phyloP scores from a whole-genome alignment of 1,140 invertebrate species.

The Achatina immaculata region DNA sequence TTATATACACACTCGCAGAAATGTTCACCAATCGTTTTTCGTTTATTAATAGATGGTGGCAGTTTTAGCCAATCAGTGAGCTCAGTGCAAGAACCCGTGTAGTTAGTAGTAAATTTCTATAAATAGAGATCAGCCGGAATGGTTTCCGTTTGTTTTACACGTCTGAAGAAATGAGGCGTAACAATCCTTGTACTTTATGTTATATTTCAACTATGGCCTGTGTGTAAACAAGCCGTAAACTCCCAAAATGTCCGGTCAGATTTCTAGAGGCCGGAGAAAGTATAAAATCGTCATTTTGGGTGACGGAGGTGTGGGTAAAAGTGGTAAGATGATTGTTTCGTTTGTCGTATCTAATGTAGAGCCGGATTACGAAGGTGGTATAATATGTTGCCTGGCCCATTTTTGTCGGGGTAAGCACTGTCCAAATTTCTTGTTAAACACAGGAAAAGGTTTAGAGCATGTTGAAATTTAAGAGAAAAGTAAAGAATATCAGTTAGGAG shows the following conservation, averaged over 20 bases:
- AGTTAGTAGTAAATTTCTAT: slow-evolving; percentile 34
- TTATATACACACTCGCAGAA: not conserved
- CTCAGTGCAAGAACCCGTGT: slow-evolving; percentile 12
- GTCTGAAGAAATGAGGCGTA: not conserved
- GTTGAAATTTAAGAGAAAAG: too few species aligned
- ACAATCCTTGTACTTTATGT: not conserved
- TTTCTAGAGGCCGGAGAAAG: slow-evolving; percentile 47
- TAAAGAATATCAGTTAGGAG: too few species aligned
- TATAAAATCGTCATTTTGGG: slow-evolving; percentile 99
- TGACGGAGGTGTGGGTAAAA: slow-evolving; percentile 98
- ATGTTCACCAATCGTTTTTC: not conserved
- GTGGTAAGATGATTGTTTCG: slow-evolving; percentile 72
- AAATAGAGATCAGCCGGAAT: slow-evolving; percentile 33
- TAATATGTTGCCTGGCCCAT: too few species aligned
- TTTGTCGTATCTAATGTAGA: too few species aligned
- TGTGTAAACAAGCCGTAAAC: not conserved
- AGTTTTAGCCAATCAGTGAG: slow-evolving; percentile 27
- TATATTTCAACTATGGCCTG: not conserved
- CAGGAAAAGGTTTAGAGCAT: too few species aligned
- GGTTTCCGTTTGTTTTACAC: slow-evolving; percentile 2
- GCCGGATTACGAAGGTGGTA: too few species aligned
- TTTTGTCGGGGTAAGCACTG: too few species aligned
- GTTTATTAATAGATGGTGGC: not conserved
- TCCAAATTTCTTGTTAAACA: too few species aligned
- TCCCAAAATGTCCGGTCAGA: slow-evolving; percentile 35